Evolutionary conservation across 2,113 vertebrate species (phyloP), one percentile per base, ranked within the genome.

Genomic region (Jacana jacana): DNA sequence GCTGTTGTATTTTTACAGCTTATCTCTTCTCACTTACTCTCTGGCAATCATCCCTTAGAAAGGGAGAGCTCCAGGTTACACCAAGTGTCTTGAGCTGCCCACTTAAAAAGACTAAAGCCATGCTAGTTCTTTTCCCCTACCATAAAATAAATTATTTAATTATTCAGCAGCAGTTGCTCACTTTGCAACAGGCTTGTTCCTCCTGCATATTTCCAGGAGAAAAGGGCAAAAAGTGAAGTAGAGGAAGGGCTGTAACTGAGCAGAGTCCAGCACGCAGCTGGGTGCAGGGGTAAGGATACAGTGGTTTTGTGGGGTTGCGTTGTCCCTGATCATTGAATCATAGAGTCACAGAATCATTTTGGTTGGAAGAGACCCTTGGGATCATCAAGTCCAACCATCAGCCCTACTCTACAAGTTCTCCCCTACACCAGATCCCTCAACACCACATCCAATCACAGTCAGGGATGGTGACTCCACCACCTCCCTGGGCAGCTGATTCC

Each of bases 41-140:
- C n/a, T 64, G 52, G 42, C 63, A 49, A 6, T 54, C 25, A 10
- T 28, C 55, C n/a, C 17, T n/a, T 2, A 1, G 57, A 51, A 68
- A n/a, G 35, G 27, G 17, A 48, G 30, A 69, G 27, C 44, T 72
- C 17, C 4, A 3, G 11, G 8, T 64, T 60, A 9, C 16, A 13
- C 24, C 0, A 0, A 11, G 19, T 31, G 48, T 8, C 71, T 48
- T 6, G 52, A 83, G 60, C 27, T 42, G n/a, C 25, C 66, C 61
- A 28, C 51, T 37, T 37, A 12, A 17, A 76, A 63, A 68, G 44
- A 3, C 64, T 46, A 6, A 78, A 77, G 48, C 76, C 25, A 6
- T 6, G 13, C 25, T 35, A 30, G 30, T 37, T 83, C 30, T 69
- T 51, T 42, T 73, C 28, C 19, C 14, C 28, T 44, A 2, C 31